phyloP scores from a whole-genome alignment of 2,888 invertebrate genomes.

The Branchipolynoe longqiensis region DNA sequence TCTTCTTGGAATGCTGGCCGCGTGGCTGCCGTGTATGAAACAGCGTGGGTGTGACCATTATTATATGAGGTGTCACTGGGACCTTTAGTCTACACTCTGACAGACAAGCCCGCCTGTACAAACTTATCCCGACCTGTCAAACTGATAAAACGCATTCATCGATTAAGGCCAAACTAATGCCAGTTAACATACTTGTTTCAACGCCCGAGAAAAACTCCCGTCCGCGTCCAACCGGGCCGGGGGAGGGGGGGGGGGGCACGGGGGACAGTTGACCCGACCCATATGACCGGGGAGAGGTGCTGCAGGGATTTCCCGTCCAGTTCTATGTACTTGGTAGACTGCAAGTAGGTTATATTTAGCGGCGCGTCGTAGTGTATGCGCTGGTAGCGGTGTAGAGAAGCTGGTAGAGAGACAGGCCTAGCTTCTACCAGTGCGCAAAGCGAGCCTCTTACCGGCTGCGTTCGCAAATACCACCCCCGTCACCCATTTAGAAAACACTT shows the following conservation, averaged over 20 bases:
- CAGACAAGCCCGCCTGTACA: background rate
- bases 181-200: background rate
- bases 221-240: background rate
- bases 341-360: constrained; percentile 60
- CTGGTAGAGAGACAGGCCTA: too few relatives aligned
- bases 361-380: background rate
- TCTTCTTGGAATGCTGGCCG: too few relatives aligned
- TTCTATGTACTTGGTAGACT: constrained; percentile 35
- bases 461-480: background rate
- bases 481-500: background rate
- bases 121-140: background rate
- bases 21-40: too few relatives aligned
- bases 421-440: constrained; percentile 18
- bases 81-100: background rate
- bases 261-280: constrained; percentile 48
- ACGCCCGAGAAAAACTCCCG: background rate
- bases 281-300: background rate
- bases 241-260: background rate
- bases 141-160: constrained; percentile 30
- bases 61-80: background rate
- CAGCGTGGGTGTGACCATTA: background rate
- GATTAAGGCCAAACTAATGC: background rate
- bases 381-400: constrained; percentile 24
- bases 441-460: constrained; percentile 3
- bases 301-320: constrained; percentile 18